Base-by-base conservation (phyloP, 1,140 invertebrate genomes). In the Drosophila ficusphila region DNA sequence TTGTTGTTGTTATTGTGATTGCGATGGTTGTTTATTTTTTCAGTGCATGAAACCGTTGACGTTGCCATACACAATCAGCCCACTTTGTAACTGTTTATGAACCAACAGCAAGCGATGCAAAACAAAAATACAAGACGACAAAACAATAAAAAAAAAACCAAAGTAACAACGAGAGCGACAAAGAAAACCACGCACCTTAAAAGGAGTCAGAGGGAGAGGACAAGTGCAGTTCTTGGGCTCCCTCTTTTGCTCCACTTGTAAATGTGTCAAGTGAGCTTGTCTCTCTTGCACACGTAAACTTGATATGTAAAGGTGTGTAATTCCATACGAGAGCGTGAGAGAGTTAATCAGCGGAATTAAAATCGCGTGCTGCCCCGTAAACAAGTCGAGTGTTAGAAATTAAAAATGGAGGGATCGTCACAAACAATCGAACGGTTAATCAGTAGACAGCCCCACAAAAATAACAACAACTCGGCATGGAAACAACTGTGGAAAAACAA, bases 11-110 rank as follows among this genome's bases (percentile, higher is more conserved):
- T 75, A 38, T 69, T 58, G 46, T 58, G 64, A 21, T 38, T 58
- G 46, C 58, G 64, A 21, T 38, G 74, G 67, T 36, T 79, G 54
- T 74, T 83, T 83, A 79, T 85, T 85, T 82, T 72, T 47, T 48
- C 69, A 82, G 75, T 64, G 76, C 56, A 61, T 70, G n/a, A n/a
- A 79, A 79, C 71, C 64, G 77, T 86, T 86, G 81, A 86, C 81
- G 81, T 86, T 86, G 82, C 82, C 58, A 88, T 70, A 81, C 58
- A 69, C 34, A 44, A 57, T 64, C 60, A 82, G 46, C 29, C 47
- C 54, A 53, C 46, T 78, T 81, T 70, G 73, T 79, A 78, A 79
- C 79, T 83, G 74, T 83, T 83, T 67, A 83, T 86, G 41, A 82
- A 71, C 61, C 74, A 60, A 79, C 64, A 67, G 54, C 79, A 77